Evolutionary conservation across 2,797 vertebrate genomes (phyloP).

Genomic region (Channallabes apus): DNA sequence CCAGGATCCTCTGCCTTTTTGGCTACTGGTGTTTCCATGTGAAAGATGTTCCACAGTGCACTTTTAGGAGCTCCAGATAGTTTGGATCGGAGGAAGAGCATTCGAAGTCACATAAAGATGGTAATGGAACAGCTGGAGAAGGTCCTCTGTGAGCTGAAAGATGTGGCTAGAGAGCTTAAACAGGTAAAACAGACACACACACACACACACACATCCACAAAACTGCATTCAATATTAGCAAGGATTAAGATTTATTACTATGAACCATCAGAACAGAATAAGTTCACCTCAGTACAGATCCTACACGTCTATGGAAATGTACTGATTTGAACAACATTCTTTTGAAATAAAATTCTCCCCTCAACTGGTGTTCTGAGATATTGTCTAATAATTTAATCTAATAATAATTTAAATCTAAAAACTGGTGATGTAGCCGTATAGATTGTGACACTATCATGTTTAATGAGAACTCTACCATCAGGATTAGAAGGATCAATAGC

Average conservation of each 20-base stretch:
- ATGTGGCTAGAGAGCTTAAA: slow-evolving; percentile 54
- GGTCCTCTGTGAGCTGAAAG: slow-evolving; percentile 56
- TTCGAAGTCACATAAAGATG: slow-evolving; percentile 52
- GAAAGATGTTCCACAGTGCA: slow-evolving; percentile 50
- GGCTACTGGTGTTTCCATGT: slow-evolving; percentile 39
- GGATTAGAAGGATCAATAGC: background rate
- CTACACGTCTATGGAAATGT: background rate
- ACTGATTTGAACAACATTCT: background rate
- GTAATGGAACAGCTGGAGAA: slow-evolving; percentile 58
- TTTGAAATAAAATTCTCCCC: background rate
- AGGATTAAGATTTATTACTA: background rate
- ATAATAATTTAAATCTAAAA: background rate
- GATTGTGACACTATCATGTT: background rate
- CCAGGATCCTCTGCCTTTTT: slow-evolving; percentile 41
- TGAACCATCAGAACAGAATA: background rate
- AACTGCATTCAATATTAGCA: background rate
- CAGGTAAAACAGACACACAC: slow-evolving; percentile 49
- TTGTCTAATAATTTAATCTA: background rate
- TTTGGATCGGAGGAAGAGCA: slow-evolving; percentile 44
- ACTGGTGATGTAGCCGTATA: background rate
- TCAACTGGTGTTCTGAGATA: background rate
- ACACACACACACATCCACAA: background rate
- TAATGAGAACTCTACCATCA: background rate
- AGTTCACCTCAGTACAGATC: background rate
- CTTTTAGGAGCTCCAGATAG: slow-evolving; percentile 39